Conservation (phyloP, 2,113 vertebrate genomes). For the Rhizomys pruinosus region DNA sequence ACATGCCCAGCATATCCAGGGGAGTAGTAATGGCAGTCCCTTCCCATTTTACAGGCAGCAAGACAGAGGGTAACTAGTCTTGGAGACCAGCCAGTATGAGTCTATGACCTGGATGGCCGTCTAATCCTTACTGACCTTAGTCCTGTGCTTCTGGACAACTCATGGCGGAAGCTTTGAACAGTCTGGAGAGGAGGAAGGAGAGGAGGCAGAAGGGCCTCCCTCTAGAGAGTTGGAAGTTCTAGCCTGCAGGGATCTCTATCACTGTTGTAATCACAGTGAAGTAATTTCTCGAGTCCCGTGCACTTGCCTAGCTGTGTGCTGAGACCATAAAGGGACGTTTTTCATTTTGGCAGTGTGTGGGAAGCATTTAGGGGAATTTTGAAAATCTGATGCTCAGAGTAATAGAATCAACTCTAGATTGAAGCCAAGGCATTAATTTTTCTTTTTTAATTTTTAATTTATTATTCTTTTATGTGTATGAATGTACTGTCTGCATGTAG, state of each 20-base stretch:
- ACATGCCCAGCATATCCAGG: background rate
- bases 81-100: background rate
- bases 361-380: background rate
- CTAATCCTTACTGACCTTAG: background rate
- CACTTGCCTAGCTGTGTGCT: too few relatives aligned
- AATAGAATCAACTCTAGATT: slow-evolving; percentile 9
- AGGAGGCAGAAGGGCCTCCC: background rate
- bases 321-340: background rate
- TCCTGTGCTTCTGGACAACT: background rate
- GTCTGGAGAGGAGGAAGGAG: background rate
- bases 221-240: background rate
- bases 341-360: background rate
- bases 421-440: background rate
- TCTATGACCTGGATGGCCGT: background rate
- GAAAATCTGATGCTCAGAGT: slow-evolving; percentile 16
- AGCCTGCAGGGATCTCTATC: background rate
- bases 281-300: background rate
- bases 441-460: too few relatives aligned
- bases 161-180: background rate
- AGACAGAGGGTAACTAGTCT: background rate
- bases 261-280: background rate
- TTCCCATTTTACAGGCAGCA: background rate
- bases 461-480: too few relatives aligned
- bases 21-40: background rate
- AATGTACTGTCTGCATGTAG: too few relatives aligned